phyloP scores from a whole-genome alignment of 37 sponge, comb jelly and placozoan genomes.

The Halichondria panicea region DNA sequence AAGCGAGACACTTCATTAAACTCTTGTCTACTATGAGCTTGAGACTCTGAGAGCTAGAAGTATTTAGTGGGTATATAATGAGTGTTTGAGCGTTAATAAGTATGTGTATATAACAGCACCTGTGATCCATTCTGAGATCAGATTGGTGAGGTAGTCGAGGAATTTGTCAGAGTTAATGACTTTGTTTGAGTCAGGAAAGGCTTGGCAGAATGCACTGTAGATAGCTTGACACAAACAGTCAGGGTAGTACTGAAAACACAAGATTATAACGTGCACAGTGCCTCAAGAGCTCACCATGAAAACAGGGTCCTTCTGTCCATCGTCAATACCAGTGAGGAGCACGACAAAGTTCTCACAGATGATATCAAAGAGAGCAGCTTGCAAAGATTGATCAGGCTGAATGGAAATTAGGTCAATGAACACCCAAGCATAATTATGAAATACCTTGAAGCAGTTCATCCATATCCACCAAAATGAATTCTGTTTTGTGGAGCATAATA shows the following conservation, averaged over 20 bases:
- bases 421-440: no score
- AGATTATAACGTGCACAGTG: background rate
- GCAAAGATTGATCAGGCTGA: conserved; percentile 48
- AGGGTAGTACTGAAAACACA: conserved; percentile 64
- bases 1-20: no score
- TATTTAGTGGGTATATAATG: background rate
- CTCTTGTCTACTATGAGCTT: no score
- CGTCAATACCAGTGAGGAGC: conserved; percentile 6
- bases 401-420: background rate
- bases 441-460: conserved; percentile 71
- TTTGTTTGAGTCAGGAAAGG: conserved; percentile 57
- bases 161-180: conserved; percentile 31
- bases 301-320: conserved; percentile 44
- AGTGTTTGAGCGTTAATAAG: no score
- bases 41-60: no score
- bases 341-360: conserved; percentile 47
- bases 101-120: conserved; percentile 40
- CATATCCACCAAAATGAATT: conserved; percentile 84
- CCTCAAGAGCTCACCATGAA: conserved; percentile 42
- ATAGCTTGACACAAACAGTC: conserved; percentile 64
- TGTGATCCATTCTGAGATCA: conserved; percentile 58
- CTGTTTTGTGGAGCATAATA: conserved; percentile 35
- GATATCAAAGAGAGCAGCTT: conserved; percentile 47
- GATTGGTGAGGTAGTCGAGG: conserved; percentile 33
- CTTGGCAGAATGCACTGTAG: conserved; percentile 57